phyloP scores from a whole-genome alignment of 1,140 invertebrate genomes.

The Tetraneura akinire region DNA sequence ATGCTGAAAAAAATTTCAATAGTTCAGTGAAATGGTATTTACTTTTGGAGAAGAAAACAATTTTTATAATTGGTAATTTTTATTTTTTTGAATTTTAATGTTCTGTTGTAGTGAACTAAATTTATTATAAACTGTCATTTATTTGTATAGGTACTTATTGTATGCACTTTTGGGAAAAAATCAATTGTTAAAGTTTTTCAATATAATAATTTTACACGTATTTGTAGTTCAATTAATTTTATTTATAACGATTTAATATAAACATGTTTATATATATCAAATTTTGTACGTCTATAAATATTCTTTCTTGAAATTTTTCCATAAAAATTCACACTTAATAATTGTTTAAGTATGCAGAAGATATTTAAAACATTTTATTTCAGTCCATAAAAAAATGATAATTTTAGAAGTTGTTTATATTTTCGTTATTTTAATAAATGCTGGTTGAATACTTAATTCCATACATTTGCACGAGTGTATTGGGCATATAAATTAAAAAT shows the following conservation, averaged over 20 bases:
- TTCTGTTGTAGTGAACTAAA: too few species aligned
- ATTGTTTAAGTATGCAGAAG: background rate
- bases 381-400: background rate
- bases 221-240: constrained; percentile 7
- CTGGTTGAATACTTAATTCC: background rate
- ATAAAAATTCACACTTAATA: background rate
- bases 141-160: too few species aligned
- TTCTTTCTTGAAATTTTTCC: background rate
- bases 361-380: background rate
- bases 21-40: too few species aligned
- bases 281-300: background rate
- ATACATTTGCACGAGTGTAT: background rate
- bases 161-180: too few species aligned
- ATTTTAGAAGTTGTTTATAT: background rate
- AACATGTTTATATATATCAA: background rate
- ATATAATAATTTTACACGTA: constrained; percentile 12
- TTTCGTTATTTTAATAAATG: background rate
- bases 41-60: too few species aligned
- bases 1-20: too few species aligned
- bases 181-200: constrained; percentile 7
- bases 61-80: too few species aligned
- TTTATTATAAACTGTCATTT: too few species aligned
- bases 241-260: constrained; percentile 5
- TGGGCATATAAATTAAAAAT: background rate
- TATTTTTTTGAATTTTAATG: too few species aligned